Evolutionary conservation across 1,140 invertebrate species (phyloP).

Genomic region (Adelges cooleyi): DNA sequence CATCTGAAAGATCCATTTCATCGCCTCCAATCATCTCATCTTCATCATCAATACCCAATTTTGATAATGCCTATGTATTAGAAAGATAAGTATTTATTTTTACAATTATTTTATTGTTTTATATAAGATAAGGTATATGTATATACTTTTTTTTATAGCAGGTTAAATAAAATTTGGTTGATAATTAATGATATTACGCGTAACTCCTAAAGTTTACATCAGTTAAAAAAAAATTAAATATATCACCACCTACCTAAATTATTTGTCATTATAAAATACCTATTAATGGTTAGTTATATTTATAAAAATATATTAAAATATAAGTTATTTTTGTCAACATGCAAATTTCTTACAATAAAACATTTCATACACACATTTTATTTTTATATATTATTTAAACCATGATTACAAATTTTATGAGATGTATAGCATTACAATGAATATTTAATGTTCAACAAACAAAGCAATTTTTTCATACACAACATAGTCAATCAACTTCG

Average conservation of each 20-base stretch:
- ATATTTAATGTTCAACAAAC: too few relatives aligned
- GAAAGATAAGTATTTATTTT: too few relatives aligned
- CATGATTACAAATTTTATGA: too few relatives aligned
- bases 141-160: slow-evolving; percentile 17
- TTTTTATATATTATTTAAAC: too few relatives aligned
- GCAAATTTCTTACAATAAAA: too few relatives aligned
- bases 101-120: not conserved
- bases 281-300: slow-evolving; percentile 25
- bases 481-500: too few relatives aligned
- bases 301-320: not conserved
- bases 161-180: slow-evolving; percentile 1
- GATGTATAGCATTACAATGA: too few relatives aligned
- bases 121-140: not conserved
- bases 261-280: slow-evolving; percentile 22
- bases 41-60: slow-evolving; percentile 24
- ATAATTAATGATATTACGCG: not conserved
- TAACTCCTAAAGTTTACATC: slow-evolving; percentile 2
- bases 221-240: slow-evolving; percentile 14
- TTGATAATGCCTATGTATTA: slow-evolving; percentile 12
- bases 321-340: not conserved
- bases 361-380: too few relatives aligned
- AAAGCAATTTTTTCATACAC: too few relatives aligned
- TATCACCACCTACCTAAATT: slow-evolving; percentile 26
- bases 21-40: slow-evolving; percentile 24
- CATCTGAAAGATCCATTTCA: slow-evolving; percentile 23